Conservation (phyloP, 2,888 invertebrate species). For the Cephus spinipes region DNA sequence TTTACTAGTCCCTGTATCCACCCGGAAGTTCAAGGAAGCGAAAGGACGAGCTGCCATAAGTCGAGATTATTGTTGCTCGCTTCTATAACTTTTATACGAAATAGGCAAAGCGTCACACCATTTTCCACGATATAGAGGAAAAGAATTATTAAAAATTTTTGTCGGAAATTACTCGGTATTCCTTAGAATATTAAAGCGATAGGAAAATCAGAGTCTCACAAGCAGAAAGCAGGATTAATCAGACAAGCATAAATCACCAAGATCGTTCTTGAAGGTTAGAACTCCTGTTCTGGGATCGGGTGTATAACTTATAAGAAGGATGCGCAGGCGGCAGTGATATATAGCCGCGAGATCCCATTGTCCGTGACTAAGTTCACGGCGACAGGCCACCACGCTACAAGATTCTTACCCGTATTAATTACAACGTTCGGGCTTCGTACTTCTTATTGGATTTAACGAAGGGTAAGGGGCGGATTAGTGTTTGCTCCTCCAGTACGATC, state of each 20-base stretch:
- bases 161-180: too few relatives aligned
- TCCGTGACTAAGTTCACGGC: slow-evolving; percentile 37
- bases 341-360: slow-evolving; percentile 40
- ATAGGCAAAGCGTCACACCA: too few relatives aligned
- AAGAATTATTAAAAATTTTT: too few relatives aligned
- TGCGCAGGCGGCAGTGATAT: slow-evolving; percentile 39
- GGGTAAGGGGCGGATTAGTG: too few relatives aligned
- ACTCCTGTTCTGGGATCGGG: slow-evolving; percentile 4
- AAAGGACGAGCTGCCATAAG: neutral
- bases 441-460: too few relatives aligned
- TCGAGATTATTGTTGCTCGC: neutral
- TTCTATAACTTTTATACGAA: neutral
- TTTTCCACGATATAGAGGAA: too few relatives aligned
- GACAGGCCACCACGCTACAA: slow-evolving; percentile 21
- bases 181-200: too few relatives aligned
- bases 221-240: too few relatives aligned
- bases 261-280: neutral
- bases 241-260: neutral
- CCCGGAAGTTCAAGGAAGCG: neutral
- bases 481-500: too few relatives aligned
- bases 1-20: neutral
- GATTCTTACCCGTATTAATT: slow-evolving; percentile 39
- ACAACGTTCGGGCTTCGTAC: slow-evolving; percentile 18
- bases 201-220: too few relatives aligned
- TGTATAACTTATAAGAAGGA: slow-evolving; percentile 35